Percentiles rank a stretch among this genome's conserved stretches.
phyloP scores from a whole-genome alignment of 1,140 invertebrate species.

The Zeugodacus cucurbitae region DNA sequence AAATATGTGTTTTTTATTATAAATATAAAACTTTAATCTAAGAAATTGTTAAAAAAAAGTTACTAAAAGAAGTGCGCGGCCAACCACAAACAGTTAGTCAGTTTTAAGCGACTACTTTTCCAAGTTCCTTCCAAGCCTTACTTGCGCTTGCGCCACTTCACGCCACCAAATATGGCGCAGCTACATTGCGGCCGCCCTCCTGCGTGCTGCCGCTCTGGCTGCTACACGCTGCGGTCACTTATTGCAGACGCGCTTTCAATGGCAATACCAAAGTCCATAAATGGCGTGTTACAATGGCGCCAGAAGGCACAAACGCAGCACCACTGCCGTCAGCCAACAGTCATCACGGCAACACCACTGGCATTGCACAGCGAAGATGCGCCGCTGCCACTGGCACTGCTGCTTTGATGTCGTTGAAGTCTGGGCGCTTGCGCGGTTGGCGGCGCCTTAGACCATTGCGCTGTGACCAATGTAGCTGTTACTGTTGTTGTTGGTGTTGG shows the following conservation, averaged over 20 bases:
- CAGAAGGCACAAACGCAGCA: background rate
- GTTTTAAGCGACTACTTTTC: too few relatives aligned
- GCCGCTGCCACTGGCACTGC: background rate
- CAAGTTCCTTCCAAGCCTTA: background rate
- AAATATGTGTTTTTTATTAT: too few relatives aligned
- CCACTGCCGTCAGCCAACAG: background rate
- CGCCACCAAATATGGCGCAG: constrained; percentile 30
- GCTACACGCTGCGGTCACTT: background rate
- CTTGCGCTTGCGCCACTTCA: too few relatives aligned
- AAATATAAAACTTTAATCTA: too few relatives aligned
- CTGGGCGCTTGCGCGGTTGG: background rate
- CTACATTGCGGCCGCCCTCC: background rate
- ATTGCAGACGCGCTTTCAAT: constrained; percentile 21
- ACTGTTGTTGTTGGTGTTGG: background rate
- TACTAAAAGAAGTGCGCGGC: too few relatives aligned
- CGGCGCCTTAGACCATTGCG: constrained; percentile 5
- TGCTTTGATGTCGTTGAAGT: background rate
- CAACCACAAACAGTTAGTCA: too few relatives aligned
- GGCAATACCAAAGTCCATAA: constrained; percentile 29
- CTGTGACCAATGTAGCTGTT: background rate
- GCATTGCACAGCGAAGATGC: background rate
- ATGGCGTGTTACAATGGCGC: constrained; percentile 35
- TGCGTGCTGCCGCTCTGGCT: background rate
- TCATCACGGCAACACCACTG: background rate
- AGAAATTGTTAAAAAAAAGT: too few relatives aligned